These are phyloP conservation scores for Agrochola macilenta DNA, from an alignment of 2,888 invertebrate genomes.

Conservation along the genomic window DNA sequence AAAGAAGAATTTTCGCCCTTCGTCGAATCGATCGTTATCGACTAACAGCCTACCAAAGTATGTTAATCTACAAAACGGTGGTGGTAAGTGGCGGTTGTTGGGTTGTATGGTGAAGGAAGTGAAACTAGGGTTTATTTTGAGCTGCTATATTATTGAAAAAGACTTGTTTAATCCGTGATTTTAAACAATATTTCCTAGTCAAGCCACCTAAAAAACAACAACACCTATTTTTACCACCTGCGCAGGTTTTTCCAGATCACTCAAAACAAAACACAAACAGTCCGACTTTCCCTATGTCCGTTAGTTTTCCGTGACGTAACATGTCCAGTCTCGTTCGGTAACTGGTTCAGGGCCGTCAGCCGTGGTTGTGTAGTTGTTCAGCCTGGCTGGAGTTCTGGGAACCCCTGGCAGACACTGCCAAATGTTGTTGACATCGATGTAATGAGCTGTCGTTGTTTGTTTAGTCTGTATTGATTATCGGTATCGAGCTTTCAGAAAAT, in stretches of 20 bases:
- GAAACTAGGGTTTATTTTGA: neutral
- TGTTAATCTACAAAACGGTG: neutral
- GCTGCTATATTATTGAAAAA: neutral
- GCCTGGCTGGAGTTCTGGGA: conserved; percentile 74
- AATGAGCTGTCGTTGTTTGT: conserved; percentile 40
- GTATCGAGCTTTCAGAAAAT: neutral
- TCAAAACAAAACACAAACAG: conserved; percentile 51
- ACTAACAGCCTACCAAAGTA: neutral
- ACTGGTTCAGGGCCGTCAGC: conserved; percentile 85
- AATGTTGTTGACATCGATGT: conserved; percentile 64
- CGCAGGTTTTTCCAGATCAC: conserved; percentile 13
- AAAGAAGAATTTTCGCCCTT: neutral
- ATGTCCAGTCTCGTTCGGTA: conserved; percentile 77
- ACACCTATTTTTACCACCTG: conserved; percentile 34
- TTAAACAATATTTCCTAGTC: neutral
- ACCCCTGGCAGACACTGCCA: conserved; percentile 64
- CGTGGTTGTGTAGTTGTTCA: conserved; percentile 70
- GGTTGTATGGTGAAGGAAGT: no score
- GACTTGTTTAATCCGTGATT: neutral
- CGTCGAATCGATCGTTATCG: neutral
- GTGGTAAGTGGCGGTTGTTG: neutral
- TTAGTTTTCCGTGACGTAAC: conserved; percentile 75
- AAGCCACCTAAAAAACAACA: conserved; percentile 15
- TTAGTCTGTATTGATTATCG: conserved; percentile 25
- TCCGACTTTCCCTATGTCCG: conserved; percentile 51